Evolutionary conservation across 2,797 vertebrate species (phyloP), one percentile per base, ranked within the genome.

Genomic region (Tinamus major): DNA sequence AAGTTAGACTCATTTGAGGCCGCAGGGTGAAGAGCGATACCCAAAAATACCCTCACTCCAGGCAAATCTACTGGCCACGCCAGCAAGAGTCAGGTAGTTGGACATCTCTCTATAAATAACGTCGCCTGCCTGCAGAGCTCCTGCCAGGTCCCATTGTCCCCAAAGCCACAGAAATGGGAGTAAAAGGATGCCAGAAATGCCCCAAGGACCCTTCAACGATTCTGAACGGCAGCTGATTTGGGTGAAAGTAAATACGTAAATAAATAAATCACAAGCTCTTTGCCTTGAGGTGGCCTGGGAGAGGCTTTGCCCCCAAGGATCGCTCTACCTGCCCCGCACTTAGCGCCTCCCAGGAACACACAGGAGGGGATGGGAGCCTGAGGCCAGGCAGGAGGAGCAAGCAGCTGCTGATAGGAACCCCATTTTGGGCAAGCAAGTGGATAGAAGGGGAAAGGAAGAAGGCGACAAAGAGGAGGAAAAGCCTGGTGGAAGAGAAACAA

Each of bases 21-120:
- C 9, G 0, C 0, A 1, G 3, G 10, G 29, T 14, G 13, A 61
- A 63, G 0, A 61, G 27, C 1, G 1, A 51, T n/a, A 61, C 3
- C 21, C 20, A 69, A 68, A 87, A 94, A 56, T 12, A 15, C 5
- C 33, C 61, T n/a, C 0, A 0, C 10, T 53, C n/a, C 5, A 2
- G 68, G 75, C 21, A 78, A 39, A 69, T 7, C 63, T 18, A 10
- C 29, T 26, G 46, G 68, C 63, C 42, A 24, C 41, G 62, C 56
- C 51, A 15, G 17, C 3, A 0, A 0, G 42, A 35, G 18, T 2
- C 3, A 3, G 58, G 76, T 5, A 48, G 15, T 4, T 53, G 65
- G 79, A 15, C 17, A 16, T 9, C 59, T 33, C 39, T 44, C 88
- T n/a, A 18, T 70, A 83, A 90, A 85, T 13, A 21, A n/a, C 10